Conservation (phyloP, 64 coral and sea anemone genomes). For the Cladopsammia gracilis region DNA sequence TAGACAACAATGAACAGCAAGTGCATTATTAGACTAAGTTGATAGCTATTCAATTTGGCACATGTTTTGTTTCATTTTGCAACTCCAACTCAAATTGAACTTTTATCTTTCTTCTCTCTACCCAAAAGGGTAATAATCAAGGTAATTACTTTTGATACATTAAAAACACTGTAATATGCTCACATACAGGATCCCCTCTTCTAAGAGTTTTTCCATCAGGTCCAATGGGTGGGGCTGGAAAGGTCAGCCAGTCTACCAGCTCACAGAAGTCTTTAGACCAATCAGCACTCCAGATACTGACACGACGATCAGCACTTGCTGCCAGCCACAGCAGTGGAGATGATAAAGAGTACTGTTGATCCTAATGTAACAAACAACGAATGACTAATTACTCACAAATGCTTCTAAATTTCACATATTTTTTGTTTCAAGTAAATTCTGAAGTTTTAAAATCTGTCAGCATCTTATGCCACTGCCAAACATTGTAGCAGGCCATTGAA, state of each 20-base stretch:
- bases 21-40: too few species aligned
- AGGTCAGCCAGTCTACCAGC: conserved; percentile 97
- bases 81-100: too few species aligned
- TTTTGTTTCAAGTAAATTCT: too few species aligned
- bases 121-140: too few species aligned
- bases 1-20: not conserved
- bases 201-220: conserved; percentile 88
- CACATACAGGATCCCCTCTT: conserved; percentile 71
- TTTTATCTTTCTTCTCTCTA: too few species aligned
- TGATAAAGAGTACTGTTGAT: conserved; percentile 80
- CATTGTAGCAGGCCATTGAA: too few species aligned
- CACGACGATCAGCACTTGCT: conserved; percentile 93
- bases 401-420: too few species aligned
- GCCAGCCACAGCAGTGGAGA: conserved; percentile 92
- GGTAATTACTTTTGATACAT: too few species aligned
- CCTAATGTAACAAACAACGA: conserved; percentile 36
- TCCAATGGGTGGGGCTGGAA: conserved; percentile 89
- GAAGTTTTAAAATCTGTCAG: too few species aligned
- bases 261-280: conserved; percentile 99
- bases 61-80: too few species aligned
- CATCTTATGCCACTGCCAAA: too few species aligned
- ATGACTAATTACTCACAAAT: not conserved
- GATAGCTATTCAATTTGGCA: too few species aligned
- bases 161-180: not conserved
- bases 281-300: conserved; percentile 98